phyloP scores from a whole-genome alignment of 1,140 invertebrate species.

The Cyclargus thomasi region DNA sequence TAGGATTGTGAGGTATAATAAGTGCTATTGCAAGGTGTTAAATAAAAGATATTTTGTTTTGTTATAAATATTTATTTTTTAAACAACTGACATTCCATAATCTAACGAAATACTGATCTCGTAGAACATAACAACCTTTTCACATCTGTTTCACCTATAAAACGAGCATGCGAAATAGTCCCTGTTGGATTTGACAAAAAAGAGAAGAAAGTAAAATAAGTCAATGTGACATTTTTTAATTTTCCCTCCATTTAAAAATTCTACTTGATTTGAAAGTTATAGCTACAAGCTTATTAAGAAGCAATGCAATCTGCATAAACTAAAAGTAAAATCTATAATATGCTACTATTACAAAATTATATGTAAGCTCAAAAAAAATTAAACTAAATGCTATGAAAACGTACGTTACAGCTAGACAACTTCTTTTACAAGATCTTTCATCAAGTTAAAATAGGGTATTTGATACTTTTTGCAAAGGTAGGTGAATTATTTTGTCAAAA shows the following conservation, averaged over 20 bases:
- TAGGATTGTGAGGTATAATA: too few relatives aligned
- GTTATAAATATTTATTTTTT: background rate
- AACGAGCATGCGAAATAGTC: slow-evolving; percentile 52
- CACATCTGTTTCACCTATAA: slow-evolving; percentile 69
- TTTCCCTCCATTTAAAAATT: background rate
- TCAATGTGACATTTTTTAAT: background rate
- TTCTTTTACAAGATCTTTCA: too few relatives aligned
- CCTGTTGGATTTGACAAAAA: slow-evolving; percentile 1
- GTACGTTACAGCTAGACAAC: too few relatives aligned
- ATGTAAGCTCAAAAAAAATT: too few relatives aligned
- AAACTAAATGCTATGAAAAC: too few relatives aligned
- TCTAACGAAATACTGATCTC: slow-evolving; percentile 53
- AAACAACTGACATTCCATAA: slow-evolving; percentile 31
- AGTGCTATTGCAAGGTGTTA: too few relatives aligned
- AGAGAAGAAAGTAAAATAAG: background rate
- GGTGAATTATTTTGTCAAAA: too few relatives aligned
- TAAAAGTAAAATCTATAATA: background rate
- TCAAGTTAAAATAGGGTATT: too few relatives aligned
- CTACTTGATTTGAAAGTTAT: background rate
- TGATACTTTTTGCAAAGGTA: too few relatives aligned
- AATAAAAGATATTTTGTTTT: background rate
- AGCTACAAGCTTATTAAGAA: background rate
- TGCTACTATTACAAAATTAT: too few relatives aligned
- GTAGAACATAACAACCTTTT: slow-evolving; percentile 38
- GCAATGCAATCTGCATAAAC: background rate